These are phyloP conservation scores for Chymomyza fuscimana DNA, from an alignment of 2,888 invertebrate species.

Conservation along the genomic window DNA sequence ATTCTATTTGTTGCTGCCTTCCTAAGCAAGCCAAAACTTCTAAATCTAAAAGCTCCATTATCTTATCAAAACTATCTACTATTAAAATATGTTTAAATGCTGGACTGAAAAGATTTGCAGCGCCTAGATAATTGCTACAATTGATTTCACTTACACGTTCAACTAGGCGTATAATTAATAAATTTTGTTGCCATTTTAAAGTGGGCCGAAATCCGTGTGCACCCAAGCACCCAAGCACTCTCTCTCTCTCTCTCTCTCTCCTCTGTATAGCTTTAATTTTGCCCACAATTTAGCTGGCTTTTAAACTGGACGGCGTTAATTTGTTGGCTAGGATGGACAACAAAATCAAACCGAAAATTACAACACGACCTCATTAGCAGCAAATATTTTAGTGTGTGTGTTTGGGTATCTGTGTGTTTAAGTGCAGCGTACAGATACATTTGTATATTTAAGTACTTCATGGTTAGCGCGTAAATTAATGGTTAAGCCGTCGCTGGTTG, in stretches of 20 bases:
- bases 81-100: no score
- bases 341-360: constrained; percentile 45
- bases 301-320: neutral
- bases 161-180: constrained; percentile 14
- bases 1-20: no score
- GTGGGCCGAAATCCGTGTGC: constrained; percentile 32
- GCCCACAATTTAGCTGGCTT: neutral
- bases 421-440: constrained; percentile 50
- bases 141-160: neutral
- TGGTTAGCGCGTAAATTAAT: constrained; percentile 67
- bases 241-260: neutral
- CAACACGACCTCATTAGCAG: constrained; percentile 60
- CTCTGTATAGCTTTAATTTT: neutral
- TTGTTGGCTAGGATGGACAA: neutral
- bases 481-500: constrained; percentile 54
- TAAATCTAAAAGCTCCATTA: no score
- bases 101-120: no score
- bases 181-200: constrained; percentile 42
- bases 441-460: constrained; percentile 67
- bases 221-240: constrained; percentile 12
- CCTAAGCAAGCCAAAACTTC: no score
- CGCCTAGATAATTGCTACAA: neutral
- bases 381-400: constrained; percentile 50
- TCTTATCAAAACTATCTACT: no score
- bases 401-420: constrained; percentile 23